Percentiles rank a stretch among this genome's conserved stretches.
Evolutionary conservation across 2,797 vertebrate species (phyloP).

Genomic region (Tragelaphus eurycerus): DNA sequence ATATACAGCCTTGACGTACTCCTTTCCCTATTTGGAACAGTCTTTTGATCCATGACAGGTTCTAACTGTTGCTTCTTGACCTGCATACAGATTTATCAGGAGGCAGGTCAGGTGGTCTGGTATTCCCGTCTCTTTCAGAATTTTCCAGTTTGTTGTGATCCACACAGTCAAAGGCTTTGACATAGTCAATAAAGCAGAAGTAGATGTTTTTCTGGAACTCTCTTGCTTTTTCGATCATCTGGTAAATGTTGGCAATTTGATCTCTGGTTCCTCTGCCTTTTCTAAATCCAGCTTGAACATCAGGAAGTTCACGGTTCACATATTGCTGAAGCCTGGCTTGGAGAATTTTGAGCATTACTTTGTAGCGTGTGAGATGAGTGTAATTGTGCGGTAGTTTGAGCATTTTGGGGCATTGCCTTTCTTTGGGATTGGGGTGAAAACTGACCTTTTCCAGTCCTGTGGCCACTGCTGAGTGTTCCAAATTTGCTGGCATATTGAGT

Average conservation of each 20-base stretch:
- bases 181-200: background rate
- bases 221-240: background rate
- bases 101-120: background rate
- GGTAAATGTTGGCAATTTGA: background rate
- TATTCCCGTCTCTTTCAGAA: background rate
- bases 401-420: background rate
- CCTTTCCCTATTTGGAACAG: background rate
- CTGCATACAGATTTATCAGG: background rate
- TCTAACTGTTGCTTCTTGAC: background rate
- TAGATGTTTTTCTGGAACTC: background rate
- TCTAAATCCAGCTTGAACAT: background rate
- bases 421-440: background rate
- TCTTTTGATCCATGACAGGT: background rate
- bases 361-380: background rate
- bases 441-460: background rate
- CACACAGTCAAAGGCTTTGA: background rate
- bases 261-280: background rate
- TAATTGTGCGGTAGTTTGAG: background rate
- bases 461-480: background rate
- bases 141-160: background rate
- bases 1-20: background rate
- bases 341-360: background rate
- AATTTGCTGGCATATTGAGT: background rate
- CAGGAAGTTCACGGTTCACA: accelerated
- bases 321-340: background rate